Conservation (phyloP, 2,797 vertebrate species). For the Microctenopoma lineatum region DNA sequence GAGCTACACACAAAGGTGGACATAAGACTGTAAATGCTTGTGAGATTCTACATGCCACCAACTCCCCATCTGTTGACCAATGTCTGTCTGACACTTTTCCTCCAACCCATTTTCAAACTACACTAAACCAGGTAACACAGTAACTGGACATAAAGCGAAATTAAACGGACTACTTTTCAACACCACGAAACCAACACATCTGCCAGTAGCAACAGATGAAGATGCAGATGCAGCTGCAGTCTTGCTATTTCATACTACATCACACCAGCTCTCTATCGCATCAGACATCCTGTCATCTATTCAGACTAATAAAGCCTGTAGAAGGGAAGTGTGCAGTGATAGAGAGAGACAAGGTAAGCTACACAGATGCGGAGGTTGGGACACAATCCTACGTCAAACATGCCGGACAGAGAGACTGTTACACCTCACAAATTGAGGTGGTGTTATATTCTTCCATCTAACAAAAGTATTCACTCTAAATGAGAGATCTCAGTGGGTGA, state of each 20-base stretch:
- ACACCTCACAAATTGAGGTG: slow-evolving; percentile 45
- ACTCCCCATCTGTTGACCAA: slow-evolving; percentile 35
- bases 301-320: slow-evolving; percentile 58
- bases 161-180: slow-evolving; percentile 29
- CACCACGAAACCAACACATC: slow-evolving; percentile 17
- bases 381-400: slow-evolving; percentile 66
- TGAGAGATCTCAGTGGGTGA: slow-evolving; percentile 38
- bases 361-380: slow-evolving; percentile 38
- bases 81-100: slow-evolving; percentile 35
- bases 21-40: slow-evolving; percentile 25
- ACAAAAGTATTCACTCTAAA: slow-evolving; percentile 31
- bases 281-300: slow-evolving; percentile 59
- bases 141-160: slow-evolving; percentile 39
- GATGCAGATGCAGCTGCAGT: slow-evolving; percentile 24
- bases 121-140: slow-evolving; percentile 31
- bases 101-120: slow-evolving; percentile 8
- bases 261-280: slow-evolving; percentile 43
- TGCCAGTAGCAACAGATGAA: slow-evolving; percentile 29
- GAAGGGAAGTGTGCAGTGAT: slow-evolving; percentile 38
- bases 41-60: slow-evolving; percentile 19
- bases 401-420: slow-evolving; percentile 53
- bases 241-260: slow-evolving; percentile 47
- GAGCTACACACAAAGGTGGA: slow-evolving; percentile 34
- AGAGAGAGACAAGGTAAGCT: slow-evolving; percentile 27
- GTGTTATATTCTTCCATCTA: slow-evolving; percentile 25